Evolutionary conservation across 2,113 vertebrate genomes (phyloP).

Genomic region (Pelusios castaneus): DNA sequence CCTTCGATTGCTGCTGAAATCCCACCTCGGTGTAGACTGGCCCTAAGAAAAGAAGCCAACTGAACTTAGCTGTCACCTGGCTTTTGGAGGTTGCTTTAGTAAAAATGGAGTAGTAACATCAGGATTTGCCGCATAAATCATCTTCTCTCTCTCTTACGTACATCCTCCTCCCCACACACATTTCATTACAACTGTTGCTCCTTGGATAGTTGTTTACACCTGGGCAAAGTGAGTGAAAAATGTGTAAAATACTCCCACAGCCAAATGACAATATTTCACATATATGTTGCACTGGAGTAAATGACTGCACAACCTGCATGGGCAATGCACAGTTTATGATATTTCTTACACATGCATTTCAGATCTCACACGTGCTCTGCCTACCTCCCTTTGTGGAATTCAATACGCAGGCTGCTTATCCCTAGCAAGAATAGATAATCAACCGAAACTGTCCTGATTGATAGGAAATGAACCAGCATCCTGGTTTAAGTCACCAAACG

Average conservation of each 20-base stretch:
- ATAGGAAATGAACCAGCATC: constrained; percentile 24
- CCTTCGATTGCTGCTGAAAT: too few species aligned
- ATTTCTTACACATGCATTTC: neutral
- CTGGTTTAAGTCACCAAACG: neutral
- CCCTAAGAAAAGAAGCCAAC: neutral
- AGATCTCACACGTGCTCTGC: neutral
- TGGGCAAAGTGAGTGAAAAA: neutral
- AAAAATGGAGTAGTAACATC: neutral
- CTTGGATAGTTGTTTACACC: neutral
- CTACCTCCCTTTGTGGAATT: neutral
- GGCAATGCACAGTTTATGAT: neutral
- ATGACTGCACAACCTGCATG: neutral
- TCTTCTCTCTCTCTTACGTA: neutral
- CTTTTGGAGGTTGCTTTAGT: neutral
- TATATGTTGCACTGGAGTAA: accelerated
- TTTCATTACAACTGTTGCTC: neutral
- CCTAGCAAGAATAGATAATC: neutral
- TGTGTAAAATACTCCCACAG: neutral
- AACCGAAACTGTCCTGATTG: neutral
- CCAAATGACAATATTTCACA: neutral
- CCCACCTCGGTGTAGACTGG: too few species aligned
- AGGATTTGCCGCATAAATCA: neutral
- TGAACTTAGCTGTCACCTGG: neutral
- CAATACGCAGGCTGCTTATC: neutral
- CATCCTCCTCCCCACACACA: neutral